phyloP scores from a whole-genome alignment of 2,888 invertebrate species.

The Caenorhabditis panamensis region DNA sequence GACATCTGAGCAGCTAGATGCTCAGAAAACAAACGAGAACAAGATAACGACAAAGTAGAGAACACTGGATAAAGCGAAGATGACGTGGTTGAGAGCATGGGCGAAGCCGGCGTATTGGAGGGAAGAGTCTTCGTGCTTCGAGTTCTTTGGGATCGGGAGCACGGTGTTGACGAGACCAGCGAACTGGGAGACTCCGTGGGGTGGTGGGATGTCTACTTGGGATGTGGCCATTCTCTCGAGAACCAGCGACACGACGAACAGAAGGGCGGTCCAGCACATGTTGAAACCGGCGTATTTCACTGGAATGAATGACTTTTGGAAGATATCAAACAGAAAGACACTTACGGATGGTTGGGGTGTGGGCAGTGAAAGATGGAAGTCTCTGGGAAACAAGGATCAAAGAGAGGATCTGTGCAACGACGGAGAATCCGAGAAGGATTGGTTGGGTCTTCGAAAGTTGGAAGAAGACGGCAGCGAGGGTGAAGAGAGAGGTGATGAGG shows the following conservation, averaged over 20 bases:
- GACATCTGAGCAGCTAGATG: background rate
- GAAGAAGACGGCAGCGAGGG: slow-evolving; percentile 79
- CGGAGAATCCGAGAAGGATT: slow-evolving; percentile 76
- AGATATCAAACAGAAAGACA: slow-evolving; percentile 3
- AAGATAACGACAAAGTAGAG: slow-evolving; percentile 75
- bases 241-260: slow-evolving; percentile 76
- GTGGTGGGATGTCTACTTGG: slow-evolving; percentile 77
- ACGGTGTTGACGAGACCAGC: slow-evolving; percentile 72
- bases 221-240: slow-evolving; percentile 76
- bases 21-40: slow-evolving; percentile 74
- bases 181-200: slow-evolving; percentile 72
- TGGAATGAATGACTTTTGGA: slow-evolving; percentile 62
- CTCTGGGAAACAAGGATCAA: slow-evolving; percentile 75
- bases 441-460: slow-evolving; percentile 77
- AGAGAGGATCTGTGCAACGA: slow-evolving; percentile 77
- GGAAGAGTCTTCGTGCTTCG: slow-evolving; percentile 69
- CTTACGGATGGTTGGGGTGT: slow-evolving; percentile 80
- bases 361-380: slow-evolving; percentile 79
- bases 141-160: slow-evolving; percentile 76
- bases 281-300: slow-evolving; percentile 80
- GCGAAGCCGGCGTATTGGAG: slow-evolving; percentile 70
- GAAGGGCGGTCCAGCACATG: slow-evolving; percentile 75
- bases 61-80: slow-evolving; percentile 74
- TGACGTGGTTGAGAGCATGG: slow-evolving; percentile 76
- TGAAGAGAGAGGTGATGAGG: slow-evolving; percentile 76